A percentile compares a stretch with the other conserved stretches of the same genome.
Evolutionary conservation across 2,113 vertebrate species (phyloP).

Genomic region (Corythaeola cristata): DNA sequence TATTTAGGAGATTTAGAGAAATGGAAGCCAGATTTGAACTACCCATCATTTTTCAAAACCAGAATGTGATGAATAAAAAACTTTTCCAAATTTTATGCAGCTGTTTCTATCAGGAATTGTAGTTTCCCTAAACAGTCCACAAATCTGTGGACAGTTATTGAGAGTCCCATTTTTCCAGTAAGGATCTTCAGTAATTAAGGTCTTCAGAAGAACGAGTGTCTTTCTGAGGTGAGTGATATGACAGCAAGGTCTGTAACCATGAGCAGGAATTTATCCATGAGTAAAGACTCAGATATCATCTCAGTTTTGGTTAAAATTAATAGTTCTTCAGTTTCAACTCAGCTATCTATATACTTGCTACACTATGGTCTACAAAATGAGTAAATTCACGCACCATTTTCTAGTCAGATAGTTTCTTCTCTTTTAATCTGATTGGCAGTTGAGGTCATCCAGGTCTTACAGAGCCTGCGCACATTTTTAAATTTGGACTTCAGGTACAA

Average conservation of each 20-base stretch:
- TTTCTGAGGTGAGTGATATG: background rate
- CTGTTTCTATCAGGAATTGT: background rate
- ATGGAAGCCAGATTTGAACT: background rate
- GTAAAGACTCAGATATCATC: background rate
- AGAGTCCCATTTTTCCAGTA: background rate
- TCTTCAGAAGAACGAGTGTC: background rate
- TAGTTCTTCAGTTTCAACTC: background rate
- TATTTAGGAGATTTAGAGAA: background rate
- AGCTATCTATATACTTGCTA: background rate
- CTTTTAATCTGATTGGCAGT: background rate
- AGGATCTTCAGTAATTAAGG: background rate
- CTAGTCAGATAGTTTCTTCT: background rate
- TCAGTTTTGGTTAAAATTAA: background rate
- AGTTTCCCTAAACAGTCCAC: background rate
- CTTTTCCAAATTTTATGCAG: background rate
- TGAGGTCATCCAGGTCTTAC: background rate
- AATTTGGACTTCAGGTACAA: background rate
- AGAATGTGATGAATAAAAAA: background rate
- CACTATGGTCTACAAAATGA: background rate
- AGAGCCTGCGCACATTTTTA: background rate
- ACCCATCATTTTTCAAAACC: background rate
- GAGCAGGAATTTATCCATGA: background rate
- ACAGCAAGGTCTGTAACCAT: background rate
- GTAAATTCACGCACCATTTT: background rate
- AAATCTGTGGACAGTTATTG: background rate